Evolutionary conservation across 1,140 invertebrate species (phyloP).

Genomic region (Bombyx mori): ASM3026992v2 NC_085126.1:12172001-12172500

Average conservation of each 20-base stretch:
- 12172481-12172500: not conserved
- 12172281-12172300: too few relatives aligned
- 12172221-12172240: too few relatives aligned
- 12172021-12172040: conserved; percentile 22
- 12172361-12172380: not conserved
- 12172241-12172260: too few relatives aligned
- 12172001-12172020: conserved; percentile 34
- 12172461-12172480: not conserved
- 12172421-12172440: not conserved
- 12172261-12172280: too few relatives aligned
- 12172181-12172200: too few relatives aligned
- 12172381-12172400: not conserved
- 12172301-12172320: too few relatives aligned
- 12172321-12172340: too few relatives aligned
- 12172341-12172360: too few relatives aligned
- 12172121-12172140: too few relatives aligned
- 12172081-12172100: conserved; percentile 23
- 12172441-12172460: conserved; percentile 1
- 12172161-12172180: too few relatives aligned
- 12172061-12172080: conserved; percentile 18
- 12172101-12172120: conserved; percentile 12
- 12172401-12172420: conserved; percentile 1
- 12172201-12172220: too few relatives aligned
- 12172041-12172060: not conserved
- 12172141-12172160: too few relatives aligned